Evolutionary conservation across 2,113 vertebrate species (phyloP), one percentile per base, ranked within the genome.

Genomic region (Athene cunicularia): DNA sequence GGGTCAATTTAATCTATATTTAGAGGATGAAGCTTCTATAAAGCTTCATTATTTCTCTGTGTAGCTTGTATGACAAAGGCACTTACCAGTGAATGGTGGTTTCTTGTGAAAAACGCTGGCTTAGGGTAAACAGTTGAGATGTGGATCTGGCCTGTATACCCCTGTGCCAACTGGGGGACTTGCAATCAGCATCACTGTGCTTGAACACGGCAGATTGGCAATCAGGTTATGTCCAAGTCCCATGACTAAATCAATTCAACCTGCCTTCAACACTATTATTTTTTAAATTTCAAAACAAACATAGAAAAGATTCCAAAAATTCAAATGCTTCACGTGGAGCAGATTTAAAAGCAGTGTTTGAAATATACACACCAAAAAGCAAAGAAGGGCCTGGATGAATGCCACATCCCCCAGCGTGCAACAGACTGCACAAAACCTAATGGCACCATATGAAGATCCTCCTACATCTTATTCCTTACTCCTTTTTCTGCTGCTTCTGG

Each of bases 391-490:
- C 66, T 95, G 95, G 89, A 95, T 26, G 50, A 95, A 87, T 0
- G 89, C 95, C 94, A 96, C 50, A 47, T 70, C 49, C 49, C 91
- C 76, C 59, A 62, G 66, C 0, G 62, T 56, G 94, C 35, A 96
- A 80, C 84, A 96, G 83, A 81, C 89, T 94, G 89, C 89, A 70
- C 35, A 87, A 73, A 93, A 82, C 49, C 60, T 77, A 79, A 71
- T 24, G 72, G 63, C 64, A 92, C 33, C 64, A 58, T 28, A 39
- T 26, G 53, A 97, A 87, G 77, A 89, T 95, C 45, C 77, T 85
- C 70, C 96, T 87, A 39, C 86, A 92, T 82, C 88, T 91, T 87
- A 71, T 55, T 75, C 41, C 45, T 30, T 70, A 12, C 30, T 94
- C 47, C 68, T 80, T 92, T 86, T 95, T 53, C 80, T 75, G 52